Evolutionary conservation across 2,113 vertebrate species (phyloP), one percentile per base, ranked within the genome.

Genomic region (Melanocharis versteri): DNA sequence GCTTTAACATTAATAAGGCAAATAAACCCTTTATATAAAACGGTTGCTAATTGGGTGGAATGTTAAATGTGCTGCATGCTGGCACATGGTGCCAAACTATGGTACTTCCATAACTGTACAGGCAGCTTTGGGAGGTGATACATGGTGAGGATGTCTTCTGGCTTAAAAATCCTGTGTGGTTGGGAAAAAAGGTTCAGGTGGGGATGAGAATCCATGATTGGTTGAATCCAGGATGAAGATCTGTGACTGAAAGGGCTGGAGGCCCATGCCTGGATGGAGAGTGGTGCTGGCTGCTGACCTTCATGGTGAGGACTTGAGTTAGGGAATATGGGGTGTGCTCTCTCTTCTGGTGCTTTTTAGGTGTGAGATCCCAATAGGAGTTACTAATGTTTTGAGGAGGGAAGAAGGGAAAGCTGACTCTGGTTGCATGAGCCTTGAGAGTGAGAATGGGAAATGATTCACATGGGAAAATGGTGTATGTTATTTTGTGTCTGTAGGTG

Each of bases 1-100:
- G 69, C 86, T 95, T 94, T 93, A 92, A 81, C 45, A 42, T 92
- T 96, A 93, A 97, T 92, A 96, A 93, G 73, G 86, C 83, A 96
- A 96, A 96, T 93, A 97, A 92, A 93, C 75, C 39, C 72, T 88
- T 92, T 86, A 42, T 88, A 90, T 80, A 23, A 85, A 95, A 90
- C 0, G 3, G 47, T 76, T 91, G 90, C 84, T 96, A 91, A 96
- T 94, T 93, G 87, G 68, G 58, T 80, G 71, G 79, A 84, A 93
- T 76, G 30, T 85, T 91, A 93, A 88, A 73, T 86, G 60, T 18
- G 22, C 35, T 73, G 70, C 33, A 33, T 0, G 0, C 47, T 78
- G 87, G 56, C 57, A 50, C 14, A 9, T 2, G 26, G 37, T 82
- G 69, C 73, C 24, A 14, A 35, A 69, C 15, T 35, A 27, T 3